These are phyloP conservation scores for Gila robusta DNA, from an alignment of 2,797 vertebrate species.

Conservation along the genomic window DNA sequence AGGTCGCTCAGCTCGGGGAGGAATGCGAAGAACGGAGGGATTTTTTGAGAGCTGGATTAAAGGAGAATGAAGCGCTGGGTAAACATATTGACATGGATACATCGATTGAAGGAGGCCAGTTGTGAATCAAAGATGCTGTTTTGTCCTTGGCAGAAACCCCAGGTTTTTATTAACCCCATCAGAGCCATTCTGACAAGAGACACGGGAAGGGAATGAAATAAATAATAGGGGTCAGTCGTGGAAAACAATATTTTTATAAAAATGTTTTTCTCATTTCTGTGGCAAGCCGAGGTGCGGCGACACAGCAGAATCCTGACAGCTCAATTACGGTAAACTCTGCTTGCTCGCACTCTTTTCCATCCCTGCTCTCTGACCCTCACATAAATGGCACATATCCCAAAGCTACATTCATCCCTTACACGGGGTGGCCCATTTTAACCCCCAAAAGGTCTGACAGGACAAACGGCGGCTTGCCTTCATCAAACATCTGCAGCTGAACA, in stretches of 20 bases:
- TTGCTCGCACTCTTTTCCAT: slow-evolving; percentile 29
- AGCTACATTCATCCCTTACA: slow-evolving; percentile 84
- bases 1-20: slow-evolving; percentile 54
- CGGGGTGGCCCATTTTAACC: slow-evolving; percentile 73
- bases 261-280: slow-evolving; percentile 87
- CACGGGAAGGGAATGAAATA: slow-evolving; percentile 65
- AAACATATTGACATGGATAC: slow-evolving; percentile 33
- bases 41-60: slow-evolving; percentile 46
- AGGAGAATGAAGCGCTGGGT: slow-evolving; percentile 42
- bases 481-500: neutral
- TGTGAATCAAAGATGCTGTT: slow-evolving; percentile 22
- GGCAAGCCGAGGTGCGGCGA: slow-evolving; percentile 77
- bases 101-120: slow-evolving; percentile 18
- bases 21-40: slow-evolving; percentile 56
- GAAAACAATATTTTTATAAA: slow-evolving; percentile 84
- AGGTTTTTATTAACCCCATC: slow-evolving; percentile 70
- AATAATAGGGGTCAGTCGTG: slow-evolving; percentile 61
- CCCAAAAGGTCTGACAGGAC: slow-evolving; percentile 76
- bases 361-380: slow-evolving; percentile 42
- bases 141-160: slow-evolving; percentile 18
- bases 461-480: slow-evolving; percentile 70
- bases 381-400: slow-evolving; percentile 66
- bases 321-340: slow-evolving; percentile 84
- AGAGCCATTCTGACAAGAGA: slow-evolving; percentile 69
- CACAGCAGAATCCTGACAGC: slow-evolving; percentile 87